Evolutionary conservation across 2,113 vertebrate genomes (phyloP).

Genomic region (Plecturocebus donacophilus): DNA sequence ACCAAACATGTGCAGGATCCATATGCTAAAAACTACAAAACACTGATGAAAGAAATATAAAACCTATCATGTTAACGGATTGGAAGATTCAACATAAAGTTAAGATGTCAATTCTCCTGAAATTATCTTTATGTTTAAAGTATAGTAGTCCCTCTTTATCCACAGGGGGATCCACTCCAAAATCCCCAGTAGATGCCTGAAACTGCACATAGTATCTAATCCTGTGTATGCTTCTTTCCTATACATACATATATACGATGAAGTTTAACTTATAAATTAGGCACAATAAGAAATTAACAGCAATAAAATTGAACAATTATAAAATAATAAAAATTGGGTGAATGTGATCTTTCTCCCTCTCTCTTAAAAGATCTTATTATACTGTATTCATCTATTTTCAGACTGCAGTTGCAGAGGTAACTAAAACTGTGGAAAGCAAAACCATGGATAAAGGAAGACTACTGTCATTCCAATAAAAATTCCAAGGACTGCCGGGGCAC

Average conservation of each 20-base stretch:
- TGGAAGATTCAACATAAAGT: neutral
- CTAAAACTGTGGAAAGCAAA: neutral
- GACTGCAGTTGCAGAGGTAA: neutral
- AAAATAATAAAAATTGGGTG: neutral
- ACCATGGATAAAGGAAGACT: neutral
- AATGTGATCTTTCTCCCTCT: neutral
- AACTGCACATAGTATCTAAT: neutral
- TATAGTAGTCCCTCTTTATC: neutral
- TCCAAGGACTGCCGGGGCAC: neutral
- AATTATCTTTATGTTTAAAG: neutral
- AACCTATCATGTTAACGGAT: neutral
- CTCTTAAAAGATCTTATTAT: neutral
- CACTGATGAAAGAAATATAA: slow-evolving; percentile 7
- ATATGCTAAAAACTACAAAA: slow-evolving; percentile 10
- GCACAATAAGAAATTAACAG: neutral
- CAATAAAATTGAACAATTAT: neutral
- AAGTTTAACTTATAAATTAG: neutral
- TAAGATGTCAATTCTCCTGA: neutral
- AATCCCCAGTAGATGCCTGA: neutral
- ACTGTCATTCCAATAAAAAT: slow-evolving; percentile 5
- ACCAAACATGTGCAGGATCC: neutral
- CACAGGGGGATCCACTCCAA: no score
- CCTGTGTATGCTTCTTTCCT: neutral
- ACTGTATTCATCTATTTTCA: neutral
- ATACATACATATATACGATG: neutral